Evolutionary conservation across 2,113 vertebrate species (phyloP), one percentile per base, ranked within the genome.

Genomic region (Aptenodytes patagonicus): DNA sequence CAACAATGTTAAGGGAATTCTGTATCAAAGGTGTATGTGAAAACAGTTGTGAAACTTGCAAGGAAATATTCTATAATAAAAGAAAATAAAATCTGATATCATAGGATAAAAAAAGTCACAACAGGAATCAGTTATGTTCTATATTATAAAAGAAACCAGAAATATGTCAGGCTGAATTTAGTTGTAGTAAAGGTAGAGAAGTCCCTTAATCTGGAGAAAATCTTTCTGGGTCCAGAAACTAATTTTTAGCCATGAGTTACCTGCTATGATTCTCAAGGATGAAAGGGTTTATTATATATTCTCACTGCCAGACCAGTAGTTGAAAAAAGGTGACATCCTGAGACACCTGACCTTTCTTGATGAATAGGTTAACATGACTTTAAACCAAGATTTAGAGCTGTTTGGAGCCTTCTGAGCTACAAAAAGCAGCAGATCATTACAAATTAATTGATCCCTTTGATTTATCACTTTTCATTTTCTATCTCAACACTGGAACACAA

Each of bases 301-400:
- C 66, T 76, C 21, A 55, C 24, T 85, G 26, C 20, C 22, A 86
- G 21, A 73, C 83, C 72, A 73, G 7, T 42, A 89, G 44, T 20
- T 94, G 58, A 58, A 80, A 86, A 86, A 82, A 58, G 14, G 25
- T 87, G 85, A 64, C 70, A 81, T 83, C 54, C 47, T 92, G 34
- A 95, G 55, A 87, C 38, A 65, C 29, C 22, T 95, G 90, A 90
- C 83, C 72, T 95, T 89, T 94, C 61, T 73, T 89, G 83, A 91
- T 80, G 42, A 77, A 54, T 93, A 89, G 77, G 86, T 97, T 75
- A 95, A 8, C 62, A 73, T 78, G 34, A 10, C 28, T 93, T 89
- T 86, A 90, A 95, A 87, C 6, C 34, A 87, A 93, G 90, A 83
- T 75, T 96, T 77, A 85, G n/a, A 46, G 60, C 10, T 72, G 31